phyloP scores from a whole-genome alignment of 1,140 invertebrate genomes.

The Cydia strobilella region DNA sequence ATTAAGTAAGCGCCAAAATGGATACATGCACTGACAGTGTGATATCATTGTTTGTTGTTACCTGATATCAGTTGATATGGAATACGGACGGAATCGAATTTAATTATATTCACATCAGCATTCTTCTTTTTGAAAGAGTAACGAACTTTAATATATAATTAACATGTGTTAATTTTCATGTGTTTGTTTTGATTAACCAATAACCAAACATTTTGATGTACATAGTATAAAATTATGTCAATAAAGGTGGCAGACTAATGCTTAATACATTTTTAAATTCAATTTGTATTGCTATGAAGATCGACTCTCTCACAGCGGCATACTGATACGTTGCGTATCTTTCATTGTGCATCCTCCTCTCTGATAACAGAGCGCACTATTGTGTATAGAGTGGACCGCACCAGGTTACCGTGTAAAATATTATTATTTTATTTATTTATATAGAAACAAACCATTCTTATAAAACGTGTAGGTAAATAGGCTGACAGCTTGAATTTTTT shows the following conservation, averaged over 20 bases:
- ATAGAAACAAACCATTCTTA: too few species aligned
- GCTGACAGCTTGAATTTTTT: too few species aligned
- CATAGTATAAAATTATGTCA: not conserved
- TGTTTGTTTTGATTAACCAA: constrained; percentile 7
- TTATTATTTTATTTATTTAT: too few species aligned
- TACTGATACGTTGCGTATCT: too few species aligned
- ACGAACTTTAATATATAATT: not conserved
- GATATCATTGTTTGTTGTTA: constrained; percentile 55
- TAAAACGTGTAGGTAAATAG: too few species aligned
- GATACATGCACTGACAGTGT: constrained; percentile 33
- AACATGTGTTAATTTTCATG: not conserved
- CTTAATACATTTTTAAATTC: too few species aligned
- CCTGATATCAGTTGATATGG: constrained; percentile 20
- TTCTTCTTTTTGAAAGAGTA: constrained; percentile 1
- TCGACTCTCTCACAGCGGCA: too few species aligned
- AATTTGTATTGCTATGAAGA: too few species aligned
- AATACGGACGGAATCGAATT: not conserved
- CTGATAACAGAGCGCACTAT: too few species aligned
- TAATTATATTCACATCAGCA: constrained; percentile 4
- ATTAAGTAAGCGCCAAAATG: constrained; percentile 22
- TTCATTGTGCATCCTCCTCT: too few species aligned
- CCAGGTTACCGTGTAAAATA: too few species aligned
- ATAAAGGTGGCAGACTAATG: not conserved
- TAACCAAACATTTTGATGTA: not conserved
- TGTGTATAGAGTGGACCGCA: too few species aligned